phyloP scores from a whole-genome alignment of 1,140 invertebrate genomes.

The Formica exsecta region DNA sequence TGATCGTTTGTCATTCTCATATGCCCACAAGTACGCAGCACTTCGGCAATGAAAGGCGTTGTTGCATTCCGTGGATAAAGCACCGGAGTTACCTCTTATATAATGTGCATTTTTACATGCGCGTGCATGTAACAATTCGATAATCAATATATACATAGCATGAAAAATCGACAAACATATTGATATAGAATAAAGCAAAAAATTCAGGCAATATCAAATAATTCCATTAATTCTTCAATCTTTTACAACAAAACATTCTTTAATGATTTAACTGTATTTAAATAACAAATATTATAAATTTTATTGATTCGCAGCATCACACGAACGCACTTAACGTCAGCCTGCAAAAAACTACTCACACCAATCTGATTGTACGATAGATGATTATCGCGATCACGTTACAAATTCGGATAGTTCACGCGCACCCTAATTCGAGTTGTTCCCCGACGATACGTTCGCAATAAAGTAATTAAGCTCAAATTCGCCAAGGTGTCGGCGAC shows the following conservation, averaged over 20 bases:
- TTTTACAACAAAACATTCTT: not conserved
- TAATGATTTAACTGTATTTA: not conserved
- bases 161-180: not conserved
- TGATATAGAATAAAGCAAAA: too few species aligned
- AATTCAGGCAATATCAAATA: not conserved
- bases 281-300: not conserved
- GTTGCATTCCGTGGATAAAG: slow-evolving; percentile 61
- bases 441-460: slow-evolving; percentile 52
- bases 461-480: slow-evolving; percentile 66
- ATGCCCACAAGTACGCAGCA: slow-evolving; percentile 15
- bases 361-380: not conserved
- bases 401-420: slow-evolving; percentile 15
- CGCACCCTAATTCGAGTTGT: slow-evolving; percentile 17
- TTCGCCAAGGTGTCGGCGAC: slow-evolving; percentile 65
- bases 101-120: not conserved
- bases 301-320: not conserved
- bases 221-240: not conserved
- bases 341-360: not conserved
- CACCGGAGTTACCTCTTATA: not conserved
- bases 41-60: slow-evolving; percentile 46
- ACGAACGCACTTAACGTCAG: not conserved
- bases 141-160: not conserved
- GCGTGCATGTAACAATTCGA: not conserved
- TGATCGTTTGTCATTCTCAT: slow-evolving; percentile 83
- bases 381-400: slow-evolving; percentile 22